Conservation (phyloP, 2,888 invertebrate species). For the Drosophila algonquin region DNA sequence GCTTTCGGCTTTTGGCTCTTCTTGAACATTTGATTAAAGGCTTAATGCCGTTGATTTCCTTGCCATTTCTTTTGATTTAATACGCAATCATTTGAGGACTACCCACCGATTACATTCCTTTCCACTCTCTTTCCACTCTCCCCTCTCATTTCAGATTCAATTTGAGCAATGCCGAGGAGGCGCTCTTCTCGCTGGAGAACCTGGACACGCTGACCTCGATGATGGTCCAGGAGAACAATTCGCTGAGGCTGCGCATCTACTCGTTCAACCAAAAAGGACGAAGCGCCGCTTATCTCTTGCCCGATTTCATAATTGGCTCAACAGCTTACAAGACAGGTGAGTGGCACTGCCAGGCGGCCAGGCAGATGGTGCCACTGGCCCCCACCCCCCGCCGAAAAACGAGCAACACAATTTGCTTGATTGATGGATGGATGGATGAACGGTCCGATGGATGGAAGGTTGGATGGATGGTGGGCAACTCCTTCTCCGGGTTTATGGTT, state of each 20-base stretch:
- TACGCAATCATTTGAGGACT: conserved; percentile 33
- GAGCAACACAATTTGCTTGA: conserved; percentile 48
- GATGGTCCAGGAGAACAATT: conserved; percentile 91
- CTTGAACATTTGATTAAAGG: conserved; percentile 67
- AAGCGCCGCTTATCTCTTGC: conserved; percentile 88
- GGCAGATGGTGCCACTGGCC: conserved; percentile 32
- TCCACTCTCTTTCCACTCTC: too few species aligned
- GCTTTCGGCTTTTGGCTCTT: conserved; percentile 37
- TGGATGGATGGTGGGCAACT: not conserved
- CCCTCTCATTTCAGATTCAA: conserved; percentile 77
- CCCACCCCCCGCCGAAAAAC: conserved; percentile 26
- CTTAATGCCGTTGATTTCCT: conserved; percentile 63
- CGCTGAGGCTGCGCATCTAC: conserved; percentile 90
- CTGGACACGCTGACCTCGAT: conserved; percentile 91
- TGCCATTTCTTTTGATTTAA: conserved; percentile 45
- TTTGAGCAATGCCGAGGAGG: conserved; percentile 83
- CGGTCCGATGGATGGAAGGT: conserved; percentile 6
- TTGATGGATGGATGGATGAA: conserved; percentile 66
- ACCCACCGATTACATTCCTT: conserved; percentile 12
- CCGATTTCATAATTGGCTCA: conserved; percentile 90
- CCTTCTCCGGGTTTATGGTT: conserved; percentile 22
- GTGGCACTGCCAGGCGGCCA: conserved; percentile 55
- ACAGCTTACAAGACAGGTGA: conserved; percentile 90
- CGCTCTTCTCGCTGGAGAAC: conserved; percentile 83
- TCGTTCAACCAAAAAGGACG: conserved; percentile 93